phyloP scores from a whole-genome alignment of 2,888 invertebrate species.

The Cryptus armator region DNA sequence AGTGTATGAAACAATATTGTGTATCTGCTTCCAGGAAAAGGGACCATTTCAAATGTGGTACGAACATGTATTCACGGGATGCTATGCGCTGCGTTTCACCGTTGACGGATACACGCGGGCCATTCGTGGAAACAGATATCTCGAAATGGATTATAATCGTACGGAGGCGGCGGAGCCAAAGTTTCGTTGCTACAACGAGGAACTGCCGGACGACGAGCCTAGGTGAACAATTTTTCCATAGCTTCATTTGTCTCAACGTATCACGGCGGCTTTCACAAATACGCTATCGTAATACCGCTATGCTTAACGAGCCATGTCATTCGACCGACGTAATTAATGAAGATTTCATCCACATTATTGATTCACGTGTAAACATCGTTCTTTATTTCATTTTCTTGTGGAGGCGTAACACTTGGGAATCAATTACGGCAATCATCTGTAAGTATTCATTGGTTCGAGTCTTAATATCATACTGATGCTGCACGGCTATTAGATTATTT shows the following conservation, averaged over 20 bases:
- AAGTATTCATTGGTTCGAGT: constrained; percentile 50
- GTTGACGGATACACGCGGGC: constrained; percentile 54
- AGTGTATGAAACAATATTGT: background rate
- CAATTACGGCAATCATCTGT: constrained; percentile 39
- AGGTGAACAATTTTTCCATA: constrained; percentile 44
- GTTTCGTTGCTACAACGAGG: constrained; percentile 65
- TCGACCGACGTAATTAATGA: background rate
- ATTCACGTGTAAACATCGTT: constrained; percentile 29
- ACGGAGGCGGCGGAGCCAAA: constrained; percentile 63
- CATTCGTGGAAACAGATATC: constrained; percentile 59
- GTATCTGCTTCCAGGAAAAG: constrained; percentile 51
- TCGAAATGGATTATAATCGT: constrained; percentile 62
- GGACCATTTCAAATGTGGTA: constrained; percentile 61
- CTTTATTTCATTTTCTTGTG: constrained; percentile 50
- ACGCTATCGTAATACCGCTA: background rate
- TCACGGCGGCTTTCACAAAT: constrained; percentile 15
- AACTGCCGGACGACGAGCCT: constrained; percentile 1
- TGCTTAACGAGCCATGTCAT: constrained; percentile 4
- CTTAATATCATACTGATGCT: constrained; percentile 11
- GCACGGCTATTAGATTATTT: constrained; percentile 21
- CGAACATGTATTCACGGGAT: constrained; percentile 68
- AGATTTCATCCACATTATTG: background rate
- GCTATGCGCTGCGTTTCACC: constrained; percentile 69
- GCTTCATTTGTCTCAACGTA: background rate
- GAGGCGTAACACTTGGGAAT: constrained; percentile 53